Base-by-base conservation (phyloP, 2,113 vertebrate species). In the Castor canadensis region DNA sequence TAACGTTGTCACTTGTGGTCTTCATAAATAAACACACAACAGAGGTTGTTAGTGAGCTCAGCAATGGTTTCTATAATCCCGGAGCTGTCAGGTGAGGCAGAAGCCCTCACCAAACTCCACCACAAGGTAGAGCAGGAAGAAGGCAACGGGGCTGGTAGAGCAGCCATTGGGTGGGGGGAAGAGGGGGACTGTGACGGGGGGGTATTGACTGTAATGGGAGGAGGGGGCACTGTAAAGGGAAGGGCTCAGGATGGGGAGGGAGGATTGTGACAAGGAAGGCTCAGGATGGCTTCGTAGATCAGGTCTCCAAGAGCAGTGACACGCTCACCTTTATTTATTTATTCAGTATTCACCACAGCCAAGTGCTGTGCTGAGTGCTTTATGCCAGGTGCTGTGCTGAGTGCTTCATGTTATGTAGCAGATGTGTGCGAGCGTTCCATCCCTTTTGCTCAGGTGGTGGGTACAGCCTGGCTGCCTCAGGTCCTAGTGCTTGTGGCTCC, bases 381-480 rank as follows among this genome's bases (percentile, higher is more conserved):
- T 9, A 7, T 6, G 7, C 12, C 49, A 38, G 35, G 20, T n/a
- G 20, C 76, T 56, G 20, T 43, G 91, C 24, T 49, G 12, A 49
- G 7, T 73, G 62, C 64, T 45, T 32, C 8, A 10, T 7, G 12
- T 47, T 5, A 2, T 22, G 43, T 3, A 52, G 85, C 64, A 26
- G 19, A 9, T 4, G 3, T 0, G 0, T 8, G 5, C 35, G n/a
- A 16, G 9, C 43, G 32, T n/a, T 69, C 11, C n/a, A 20, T 40
- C 24, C n/a, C 43, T 72, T 71, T 38, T n/a, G 32, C 40, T 45
- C 13, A 32, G 16, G 2, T 35, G 28, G 16, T 76, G 45, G 9
- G 12, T 12, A 1, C 4, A 5, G 32, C 38, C 24, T 47, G 22
- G 11, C 35, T 89, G 47, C n/a, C 69, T 22, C 35, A 20, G 10